Evolutionary conservation across 2,797 vertebrate genomes (phyloP).

Genomic region (Gymnodraco acuticeps): DNA sequence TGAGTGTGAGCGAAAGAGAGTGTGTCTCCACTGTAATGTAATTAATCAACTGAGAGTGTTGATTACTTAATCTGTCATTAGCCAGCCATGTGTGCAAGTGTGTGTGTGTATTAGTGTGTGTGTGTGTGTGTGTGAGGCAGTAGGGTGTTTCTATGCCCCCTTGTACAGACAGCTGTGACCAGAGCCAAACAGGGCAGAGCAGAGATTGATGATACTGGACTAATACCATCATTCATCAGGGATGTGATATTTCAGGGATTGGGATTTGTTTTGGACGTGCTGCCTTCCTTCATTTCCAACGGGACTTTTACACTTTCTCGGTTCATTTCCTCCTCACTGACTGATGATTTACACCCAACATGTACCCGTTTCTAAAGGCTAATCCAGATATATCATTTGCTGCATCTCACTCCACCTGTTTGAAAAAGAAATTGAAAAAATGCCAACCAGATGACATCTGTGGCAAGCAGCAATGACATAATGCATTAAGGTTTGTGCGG

Average conservation of each 20-base stretch:
- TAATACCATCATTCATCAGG: constrained; percentile 73
- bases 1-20: constrained; percentile 8
- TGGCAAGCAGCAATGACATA: neutral
- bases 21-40: constrained; percentile 58
- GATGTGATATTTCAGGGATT: constrained; percentile 65
- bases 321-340: constrained; percentile 51
- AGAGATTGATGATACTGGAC: constrained; percentile 78
- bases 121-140: constrained; percentile 9
- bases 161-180: constrained; percentile 79
- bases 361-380: constrained; percentile 18
- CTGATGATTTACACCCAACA: constrained; percentile 37
- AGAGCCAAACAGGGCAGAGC: constrained; percentile 70
- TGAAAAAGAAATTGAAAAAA: no score
- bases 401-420: neutral
- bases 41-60: constrained; percentile 75
- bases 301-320: constrained; percentile 48
- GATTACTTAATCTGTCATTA: constrained; percentile 77
- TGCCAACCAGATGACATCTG: no score
- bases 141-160: constrained; percentile 59
- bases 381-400: neutral
- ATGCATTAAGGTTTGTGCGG: neutral
- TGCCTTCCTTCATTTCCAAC: constrained; percentile 55
- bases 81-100: constrained; percentile 55
- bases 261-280: constrained; percentile 60
- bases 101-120: constrained; percentile 10